Evolutionary conservation across 2,797 vertebrate genomes (phyloP).

Genomic region (Spheniscus humboldti): DNA sequence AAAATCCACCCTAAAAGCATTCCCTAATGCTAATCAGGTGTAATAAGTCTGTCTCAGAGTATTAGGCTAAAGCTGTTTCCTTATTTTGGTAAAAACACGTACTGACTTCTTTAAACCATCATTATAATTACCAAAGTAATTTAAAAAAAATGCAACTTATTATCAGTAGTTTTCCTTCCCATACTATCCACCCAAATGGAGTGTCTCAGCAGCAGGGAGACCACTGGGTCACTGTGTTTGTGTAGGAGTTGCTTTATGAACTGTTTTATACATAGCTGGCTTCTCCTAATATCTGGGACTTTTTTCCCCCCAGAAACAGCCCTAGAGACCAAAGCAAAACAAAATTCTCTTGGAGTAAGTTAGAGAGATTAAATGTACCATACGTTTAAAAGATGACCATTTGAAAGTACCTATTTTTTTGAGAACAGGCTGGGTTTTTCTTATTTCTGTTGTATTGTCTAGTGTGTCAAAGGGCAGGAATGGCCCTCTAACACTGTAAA

Average conservation of each 20-base stretch:
- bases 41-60: not conserved
- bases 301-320: not conserved
- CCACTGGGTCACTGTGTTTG: not conserved
- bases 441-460: not conserved
- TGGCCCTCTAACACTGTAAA: not conserved
- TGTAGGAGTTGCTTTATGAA: constrained; percentile 39
- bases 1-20: not conserved
- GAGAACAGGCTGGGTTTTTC: not conserved
- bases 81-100: not conserved
- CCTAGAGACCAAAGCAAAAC: constrained; percentile 24
- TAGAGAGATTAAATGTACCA: constrained; percentile 15
- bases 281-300: not conserved
- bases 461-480: not conserved
- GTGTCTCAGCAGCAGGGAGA: constrained; percentile 3
- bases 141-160: not conserved
- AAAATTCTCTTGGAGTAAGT: constrained; percentile 9
- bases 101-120: not conserved
- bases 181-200: not conserved
- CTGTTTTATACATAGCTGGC: constrained; percentile 2
- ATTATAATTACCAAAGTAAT: not conserved
- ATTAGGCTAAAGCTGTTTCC: not conserved
- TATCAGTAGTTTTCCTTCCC: not conserved
- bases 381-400: not conserved
- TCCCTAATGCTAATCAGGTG: not conserved
- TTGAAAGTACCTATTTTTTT: not conserved